These are phyloP conservation scores for Orchestes rusci DNA, from an alignment of 2,888 invertebrate species.

Conservation along the genomic window DNA sequence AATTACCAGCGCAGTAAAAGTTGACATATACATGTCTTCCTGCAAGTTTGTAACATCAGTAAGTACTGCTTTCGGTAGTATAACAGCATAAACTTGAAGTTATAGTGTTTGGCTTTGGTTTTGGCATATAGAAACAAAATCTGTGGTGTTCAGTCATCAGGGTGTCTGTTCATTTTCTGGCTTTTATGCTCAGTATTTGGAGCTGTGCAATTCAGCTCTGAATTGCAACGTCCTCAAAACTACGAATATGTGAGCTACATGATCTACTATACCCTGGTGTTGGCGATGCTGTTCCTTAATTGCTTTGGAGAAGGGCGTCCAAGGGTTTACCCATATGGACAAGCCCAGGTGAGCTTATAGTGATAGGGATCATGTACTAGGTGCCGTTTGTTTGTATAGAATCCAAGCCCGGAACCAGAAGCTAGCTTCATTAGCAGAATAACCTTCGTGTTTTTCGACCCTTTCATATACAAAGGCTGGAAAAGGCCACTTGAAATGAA, in stretches of 20 bases:
- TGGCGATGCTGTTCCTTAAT: constrained; percentile 37
- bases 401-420: constrained; percentile 26
- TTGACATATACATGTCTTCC: constrained; percentile 68
- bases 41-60: constrained; percentile 74
- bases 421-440: constrained; percentile 26
- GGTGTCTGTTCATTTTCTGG: constrained; percentile 52
- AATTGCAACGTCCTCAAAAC: constrained; percentile 18
- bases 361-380: no score
- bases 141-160: constrained; percentile 50
- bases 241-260: constrained; percentile 34
- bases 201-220: constrained; percentile 25
- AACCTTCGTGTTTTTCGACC: constrained; percentile 44
- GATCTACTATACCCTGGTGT: constrained; percentile 38
- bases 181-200: constrained; percentile 44
- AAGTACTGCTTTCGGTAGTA: constrained; percentile 45
- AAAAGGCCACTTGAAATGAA: constrained; percentile 44
- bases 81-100: not conserved
- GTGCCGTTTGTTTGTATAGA: no score
- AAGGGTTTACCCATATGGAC: constrained; percentile 26
- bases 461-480: constrained; percentile 46
- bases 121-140: constrained; percentile 45
- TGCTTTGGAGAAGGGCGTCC: constrained; percentile 40
- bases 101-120: constrained; percentile 22
- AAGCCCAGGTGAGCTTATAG: no score
- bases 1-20: constrained; percentile 43